phyloP scores from a whole-genome alignment of 1,140 invertebrate species.

The Euura lappo region DNA sequence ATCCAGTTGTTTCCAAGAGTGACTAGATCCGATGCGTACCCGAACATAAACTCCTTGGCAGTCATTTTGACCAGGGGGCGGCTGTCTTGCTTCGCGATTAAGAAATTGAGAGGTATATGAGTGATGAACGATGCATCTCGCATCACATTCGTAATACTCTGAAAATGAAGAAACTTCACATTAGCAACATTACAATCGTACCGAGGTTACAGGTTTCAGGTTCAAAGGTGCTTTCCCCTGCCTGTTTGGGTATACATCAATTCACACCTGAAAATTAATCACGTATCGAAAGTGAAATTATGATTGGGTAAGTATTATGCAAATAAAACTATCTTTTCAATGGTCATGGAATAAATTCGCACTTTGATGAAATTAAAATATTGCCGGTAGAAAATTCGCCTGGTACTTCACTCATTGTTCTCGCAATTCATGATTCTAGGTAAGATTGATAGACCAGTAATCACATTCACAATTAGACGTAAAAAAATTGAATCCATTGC shows the following conservation, averaged over 20 bases:
- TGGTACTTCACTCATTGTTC: no score
- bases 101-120: conserved; percentile 69
- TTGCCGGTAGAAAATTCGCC: no score
- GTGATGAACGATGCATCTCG: conserved; percentile 68
- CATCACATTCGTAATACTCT: conserved; percentile 82
- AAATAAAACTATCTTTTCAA: background rate
- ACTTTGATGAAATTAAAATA: no score
- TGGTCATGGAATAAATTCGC: no score
- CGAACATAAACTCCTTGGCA: conserved; percentile 85
- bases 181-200: background rate
- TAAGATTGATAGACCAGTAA: no score
- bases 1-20: conserved; percentile 78
- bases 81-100: conserved; percentile 71
- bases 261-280: background rate
- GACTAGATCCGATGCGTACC: conserved; percentile 74
- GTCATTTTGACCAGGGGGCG: conserved; percentile 77
- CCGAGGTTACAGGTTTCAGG: background rate
- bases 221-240: background rate
- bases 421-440: no score
- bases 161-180: conserved; percentile 40
- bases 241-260: background rate
- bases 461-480: no score
- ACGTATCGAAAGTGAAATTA: background rate
- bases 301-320: background rate
- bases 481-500: background rate